Base-by-base conservation (phyloP, 1,140 invertebrate species). In the Danaus plexippus region DNA sequence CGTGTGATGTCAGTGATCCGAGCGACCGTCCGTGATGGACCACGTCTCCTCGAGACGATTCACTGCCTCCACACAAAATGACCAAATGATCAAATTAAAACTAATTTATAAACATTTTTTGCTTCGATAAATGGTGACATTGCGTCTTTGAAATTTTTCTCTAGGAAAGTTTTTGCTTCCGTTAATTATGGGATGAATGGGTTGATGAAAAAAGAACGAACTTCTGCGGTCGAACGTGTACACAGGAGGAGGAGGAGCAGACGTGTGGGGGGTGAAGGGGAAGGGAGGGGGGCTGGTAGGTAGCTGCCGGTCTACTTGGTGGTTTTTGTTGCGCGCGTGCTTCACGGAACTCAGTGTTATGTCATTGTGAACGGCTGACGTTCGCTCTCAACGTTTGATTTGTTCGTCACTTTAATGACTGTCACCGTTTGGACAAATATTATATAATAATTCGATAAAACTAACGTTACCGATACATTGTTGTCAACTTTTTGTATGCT, bases 171-270 rank as follows among this genome's bases (percentile, higher is more conserved):
- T 85, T 84, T 85, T 80, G 68, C 61, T 41, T 64, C 69, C 72
- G 68, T 79, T 80, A 82, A 84, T 84, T 84, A 84, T 68, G 70
- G 60, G 65, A 71, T 80, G 80, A 82, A 82, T 82, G 75, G 72
- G 49, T 52, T 62, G 64, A 48, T 12, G 54, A 54, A 54, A 49
- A 51, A 62, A 63, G 58, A 40, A 51, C 12, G 57, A 44, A 52
- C 43, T 22, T 6, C 43, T 11, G 49, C 7, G n/a, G 9, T 12
- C 43, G 55, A 56, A 13, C 48, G 47, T 56, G 15, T 51, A 43
- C 12, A 10, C 11, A n/a, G 22, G 22, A 13, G 42, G 11, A 32
- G 41, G 52, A 11, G 41, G 56, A 22, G 18, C 2, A 22, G 6
- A 32, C 10, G 49, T 10, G 8, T 11, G 40, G 55, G 56, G 18